Evolutionary conservation across 2,888 invertebrate genomes (phyloP).

Genomic region (Cancer borealis): DNA sequence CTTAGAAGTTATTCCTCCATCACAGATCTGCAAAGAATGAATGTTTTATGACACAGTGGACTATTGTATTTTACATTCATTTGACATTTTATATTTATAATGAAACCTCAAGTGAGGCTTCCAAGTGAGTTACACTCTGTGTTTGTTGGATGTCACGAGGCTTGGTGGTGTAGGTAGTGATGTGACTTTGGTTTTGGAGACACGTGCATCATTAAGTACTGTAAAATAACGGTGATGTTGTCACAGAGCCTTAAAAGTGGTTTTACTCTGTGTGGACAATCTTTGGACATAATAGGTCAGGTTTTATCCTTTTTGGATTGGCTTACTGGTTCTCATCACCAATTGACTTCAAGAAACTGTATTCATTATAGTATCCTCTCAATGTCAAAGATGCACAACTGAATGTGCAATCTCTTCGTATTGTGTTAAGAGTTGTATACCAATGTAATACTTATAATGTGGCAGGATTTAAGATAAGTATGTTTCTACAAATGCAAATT

Average conservation of each 20-base stretch:
- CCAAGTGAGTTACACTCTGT: not conserved
- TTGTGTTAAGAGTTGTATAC: not conserved
- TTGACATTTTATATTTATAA: not conserved
- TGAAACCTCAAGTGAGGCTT: not conserved
- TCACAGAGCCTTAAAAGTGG: not conserved
- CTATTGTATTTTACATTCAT: not conserved
- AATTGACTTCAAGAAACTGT: not conserved
- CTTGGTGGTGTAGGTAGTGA: not conserved
- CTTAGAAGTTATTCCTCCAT: not conserved
- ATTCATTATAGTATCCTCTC: not conserved
- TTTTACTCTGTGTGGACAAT: not conserved
- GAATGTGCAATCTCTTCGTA: not conserved
- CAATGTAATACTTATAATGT: not conserved
- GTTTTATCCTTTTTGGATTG: not conserved
- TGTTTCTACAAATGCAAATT: slow-evolving; percentile 20
- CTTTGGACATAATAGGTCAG: not conserved
- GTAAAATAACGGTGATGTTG: not conserved
- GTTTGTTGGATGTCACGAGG: not conserved
- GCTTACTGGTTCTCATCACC: not conserved
- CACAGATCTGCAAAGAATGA: not conserved
- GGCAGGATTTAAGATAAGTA: not conserved
- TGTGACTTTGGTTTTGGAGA: not conserved
- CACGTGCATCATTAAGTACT: not conserved
- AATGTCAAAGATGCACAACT: not conserved
- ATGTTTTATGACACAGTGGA: not conserved